A percentile compares a stretch with the other conserved stretches of the same genome.
Conservation (phyloP, 2,888 invertebrate genomes). For the Gerris lacustris region DNA sequence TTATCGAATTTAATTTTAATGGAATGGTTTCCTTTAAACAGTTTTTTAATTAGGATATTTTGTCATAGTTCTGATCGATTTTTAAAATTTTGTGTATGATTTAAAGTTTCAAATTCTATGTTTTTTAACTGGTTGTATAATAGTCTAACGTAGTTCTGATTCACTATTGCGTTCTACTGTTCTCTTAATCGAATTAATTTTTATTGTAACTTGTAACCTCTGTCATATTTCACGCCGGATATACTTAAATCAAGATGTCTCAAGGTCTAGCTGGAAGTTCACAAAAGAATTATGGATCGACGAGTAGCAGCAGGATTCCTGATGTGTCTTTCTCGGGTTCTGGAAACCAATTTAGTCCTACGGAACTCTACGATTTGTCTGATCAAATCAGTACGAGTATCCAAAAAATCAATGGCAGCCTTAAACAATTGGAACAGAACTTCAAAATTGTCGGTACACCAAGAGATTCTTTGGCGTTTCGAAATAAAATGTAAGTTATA, state of each 20-base stretch:
- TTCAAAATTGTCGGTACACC: conserved; percentile 61
- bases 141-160: no score
- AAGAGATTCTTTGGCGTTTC: conserved; percentile 55
- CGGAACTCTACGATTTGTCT: conserved; percentile 63
- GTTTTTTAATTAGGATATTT: no score
- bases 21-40: no score
- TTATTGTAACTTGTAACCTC: no score
- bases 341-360: conserved; percentile 56
- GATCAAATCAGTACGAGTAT: conserved; percentile 73
- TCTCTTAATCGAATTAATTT: no score
- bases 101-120: no score
- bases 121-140: no score
- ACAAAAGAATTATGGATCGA: conserved; percentile 25
- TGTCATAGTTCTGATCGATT: no score
- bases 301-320: conserved; percentile 39
- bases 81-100: no score
- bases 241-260: conserved; percentile 2
- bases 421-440: conserved; percentile 58
- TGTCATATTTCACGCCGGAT: no score
- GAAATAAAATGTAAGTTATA: conserved; percentile 49
- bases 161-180: no score
- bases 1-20: no score
- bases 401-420: conserved; percentile 60
- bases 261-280: conserved; percentile 16
- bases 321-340: conserved; percentile 43